A percentile compares a stretch with the other conserved stretches of the same genome.
phyloP scores from a whole-genome alignment of 1,140 invertebrate species.

The Drosophila saltans region DNA sequence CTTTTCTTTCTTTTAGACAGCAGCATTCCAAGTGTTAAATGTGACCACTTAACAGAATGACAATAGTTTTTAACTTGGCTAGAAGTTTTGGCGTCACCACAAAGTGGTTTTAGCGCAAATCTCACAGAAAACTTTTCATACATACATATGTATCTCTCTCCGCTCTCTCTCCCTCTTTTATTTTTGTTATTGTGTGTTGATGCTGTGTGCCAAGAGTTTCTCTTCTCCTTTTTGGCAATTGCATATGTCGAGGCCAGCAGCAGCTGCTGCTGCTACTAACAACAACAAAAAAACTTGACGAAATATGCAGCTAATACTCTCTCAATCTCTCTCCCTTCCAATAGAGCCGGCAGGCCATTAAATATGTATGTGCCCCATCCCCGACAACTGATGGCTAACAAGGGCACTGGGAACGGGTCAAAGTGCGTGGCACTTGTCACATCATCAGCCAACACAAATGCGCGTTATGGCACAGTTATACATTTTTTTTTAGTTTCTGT shows the following conservation, averaged over 20 bases:
- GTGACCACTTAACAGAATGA: constrained; percentile 82
- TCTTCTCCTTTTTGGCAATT: constrained; percentile 39
- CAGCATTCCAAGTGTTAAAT: constrained; percentile 77
- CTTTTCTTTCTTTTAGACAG: constrained; percentile 20
- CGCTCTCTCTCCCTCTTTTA: constrained; percentile 5
- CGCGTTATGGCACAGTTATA: constrained; percentile 38
- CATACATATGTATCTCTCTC: constrained; percentile 30
- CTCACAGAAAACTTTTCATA: constrained; percentile 64
- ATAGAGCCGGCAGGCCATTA: constrained; percentile 52
- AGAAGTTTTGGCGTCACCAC: constrained; percentile 81
- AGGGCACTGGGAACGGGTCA: not conserved
- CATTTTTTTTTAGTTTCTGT: constrained; percentile 20
- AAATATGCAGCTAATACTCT: constrained; percentile 78
- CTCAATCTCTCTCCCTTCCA: constrained; percentile 2
- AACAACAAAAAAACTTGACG: constrained; percentile 71
- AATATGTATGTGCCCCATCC: constrained; percentile 68
- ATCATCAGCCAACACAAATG: constrained; percentile 15
- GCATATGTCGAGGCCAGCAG: constrained; percentile 63
- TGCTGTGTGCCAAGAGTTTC: constrained; percentile 56
- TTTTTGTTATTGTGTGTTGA: constrained; percentile 35
- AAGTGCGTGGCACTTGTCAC: constrained; percentile 47
- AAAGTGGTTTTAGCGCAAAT: constrained; percentile 80
- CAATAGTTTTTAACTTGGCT: constrained; percentile 82
- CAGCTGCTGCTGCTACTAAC: constrained; percentile 56
- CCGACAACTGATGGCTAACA: constrained; percentile 5